phyloP scores from a whole-genome alignment of 30 jellyfish, hydroid and myxozoan species.

The Hydractinia symbiolongicarpus region DNA sequence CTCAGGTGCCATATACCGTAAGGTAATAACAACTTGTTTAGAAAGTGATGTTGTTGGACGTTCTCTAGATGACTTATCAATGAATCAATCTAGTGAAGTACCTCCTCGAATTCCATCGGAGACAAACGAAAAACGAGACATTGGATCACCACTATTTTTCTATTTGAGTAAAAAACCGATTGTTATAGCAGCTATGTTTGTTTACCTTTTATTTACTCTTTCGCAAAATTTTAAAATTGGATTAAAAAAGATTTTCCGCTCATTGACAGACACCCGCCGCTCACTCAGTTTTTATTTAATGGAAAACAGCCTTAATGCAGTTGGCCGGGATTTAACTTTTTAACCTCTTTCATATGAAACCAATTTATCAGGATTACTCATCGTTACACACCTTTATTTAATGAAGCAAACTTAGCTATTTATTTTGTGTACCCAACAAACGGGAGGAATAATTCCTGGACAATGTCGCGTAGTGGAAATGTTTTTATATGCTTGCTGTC shows the following conservation, averaged over 20 bases:
- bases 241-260: neutral
- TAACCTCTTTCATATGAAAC: too few relatives aligned
- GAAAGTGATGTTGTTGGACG: neutral
- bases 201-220: neutral
- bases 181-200: neutral
- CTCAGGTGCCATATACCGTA: conserved; percentile 27
- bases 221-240: neutral
- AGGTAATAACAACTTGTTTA: neutral
- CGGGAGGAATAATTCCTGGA: too few relatives aligned
- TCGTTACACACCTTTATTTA: too few relatives aligned
- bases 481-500: too few relatives aligned
- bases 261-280: neutral
- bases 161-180: neutral
- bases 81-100: neutral
- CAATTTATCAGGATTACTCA: too few relatives aligned
- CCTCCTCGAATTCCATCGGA: neutral
- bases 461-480: too few relatives aligned
- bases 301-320: neutral
- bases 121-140: neutral
- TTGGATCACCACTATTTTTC: neutral
- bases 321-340: too few relatives aligned
- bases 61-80: neutral
- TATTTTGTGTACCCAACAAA: too few relatives aligned
- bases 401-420: too few relatives aligned
- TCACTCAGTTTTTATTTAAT: neutral